phyloP scores from a whole-genome alignment of 2,113 vertebrate genomes.

The Perca flavescens region DNA sequence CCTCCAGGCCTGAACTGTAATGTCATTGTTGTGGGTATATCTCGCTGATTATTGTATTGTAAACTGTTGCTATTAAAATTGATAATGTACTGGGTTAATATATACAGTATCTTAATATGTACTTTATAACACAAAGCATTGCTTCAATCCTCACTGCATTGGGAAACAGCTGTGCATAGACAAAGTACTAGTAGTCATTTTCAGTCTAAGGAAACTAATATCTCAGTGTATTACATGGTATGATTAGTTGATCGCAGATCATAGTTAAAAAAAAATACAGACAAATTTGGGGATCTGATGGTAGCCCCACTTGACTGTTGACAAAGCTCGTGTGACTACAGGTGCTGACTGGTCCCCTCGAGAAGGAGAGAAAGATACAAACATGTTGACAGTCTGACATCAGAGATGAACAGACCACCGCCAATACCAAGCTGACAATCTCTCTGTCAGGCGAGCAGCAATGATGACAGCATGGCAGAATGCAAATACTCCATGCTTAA shows the following conservation, averaged over 20 bases:
- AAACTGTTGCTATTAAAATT: conserved; percentile 14
- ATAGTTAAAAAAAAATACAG: background rate
- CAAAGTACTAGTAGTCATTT: background rate
- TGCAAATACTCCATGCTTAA: background rate
- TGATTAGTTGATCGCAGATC: background rate
- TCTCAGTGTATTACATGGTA: background rate
- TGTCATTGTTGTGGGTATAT: conserved; percentile 36
- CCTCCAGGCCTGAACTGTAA: conserved; percentile 10
- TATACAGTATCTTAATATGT: background rate
- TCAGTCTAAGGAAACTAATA: background rate
- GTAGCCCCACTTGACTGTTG: background rate
- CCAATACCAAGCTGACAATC: conserved; percentile 17
- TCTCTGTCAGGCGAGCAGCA: background rate
- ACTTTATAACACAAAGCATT: background rate
- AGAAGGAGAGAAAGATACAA: conserved; percentile 24
- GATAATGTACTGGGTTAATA: background rate
- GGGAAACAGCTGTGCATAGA: background rate
- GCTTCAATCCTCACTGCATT: background rate
- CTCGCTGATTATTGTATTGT: conserved; percentile 22
- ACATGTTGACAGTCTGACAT: conserved; percentile 43
- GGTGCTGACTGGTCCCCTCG: conserved; percentile 14
- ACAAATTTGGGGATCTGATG: background rate
- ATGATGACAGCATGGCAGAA: background rate
- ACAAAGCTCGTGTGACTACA: background rate
- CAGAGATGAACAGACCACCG: conserved; percentile 1